Conservation (phyloP, 2,797 vertebrate species). For the Mormyrops attenuatus region DNA sequence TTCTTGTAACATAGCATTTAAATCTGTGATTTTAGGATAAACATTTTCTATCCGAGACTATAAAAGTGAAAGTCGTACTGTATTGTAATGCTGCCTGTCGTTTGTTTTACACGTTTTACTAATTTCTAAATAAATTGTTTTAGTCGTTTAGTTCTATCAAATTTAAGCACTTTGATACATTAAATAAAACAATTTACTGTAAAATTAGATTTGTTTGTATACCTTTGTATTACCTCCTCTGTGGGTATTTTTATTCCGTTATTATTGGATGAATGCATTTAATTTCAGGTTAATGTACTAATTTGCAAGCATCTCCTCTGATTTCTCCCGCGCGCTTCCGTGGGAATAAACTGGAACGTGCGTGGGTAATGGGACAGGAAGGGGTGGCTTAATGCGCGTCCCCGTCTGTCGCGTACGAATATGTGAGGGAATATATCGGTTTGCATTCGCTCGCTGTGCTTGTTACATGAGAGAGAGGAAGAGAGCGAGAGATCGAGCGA, state of each 20-base stretch:
- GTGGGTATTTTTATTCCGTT: constrained; percentile 29
- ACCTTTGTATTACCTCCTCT: neutral
- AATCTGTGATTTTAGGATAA: neutral
- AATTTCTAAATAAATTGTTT: neutral
- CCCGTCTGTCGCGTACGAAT: constrained; percentile 57
- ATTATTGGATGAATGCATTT: constrained; percentile 39
- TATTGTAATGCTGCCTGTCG: neutral
- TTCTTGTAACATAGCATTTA: neutral
- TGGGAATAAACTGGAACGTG: constrained; percentile 33
- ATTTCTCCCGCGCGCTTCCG: constrained; percentile 25
- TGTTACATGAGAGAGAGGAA: constrained; percentile 52
- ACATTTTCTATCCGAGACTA: neutral
- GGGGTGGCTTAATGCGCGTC: constrained; percentile 58
- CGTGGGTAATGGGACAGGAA: constrained; percentile 37
- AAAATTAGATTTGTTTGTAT: constrained; percentile 1
- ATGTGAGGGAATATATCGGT: constrained; percentile 57
- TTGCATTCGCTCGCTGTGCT: constrained; percentile 47
- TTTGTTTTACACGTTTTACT: neutral
- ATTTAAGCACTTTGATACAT: neutral
- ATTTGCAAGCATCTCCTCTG: constrained; percentile 31
- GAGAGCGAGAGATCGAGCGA: constrained; percentile 51
- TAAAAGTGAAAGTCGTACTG: neutral
- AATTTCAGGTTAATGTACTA: constrained; percentile 47
- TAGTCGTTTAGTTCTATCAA: neutral
- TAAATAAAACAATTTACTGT: neutral